These are phyloP conservation scores for Enhydra lutris DNA, from an alignment of 2,113 vertebrate genomes.

Conservation along the genomic window DNA sequence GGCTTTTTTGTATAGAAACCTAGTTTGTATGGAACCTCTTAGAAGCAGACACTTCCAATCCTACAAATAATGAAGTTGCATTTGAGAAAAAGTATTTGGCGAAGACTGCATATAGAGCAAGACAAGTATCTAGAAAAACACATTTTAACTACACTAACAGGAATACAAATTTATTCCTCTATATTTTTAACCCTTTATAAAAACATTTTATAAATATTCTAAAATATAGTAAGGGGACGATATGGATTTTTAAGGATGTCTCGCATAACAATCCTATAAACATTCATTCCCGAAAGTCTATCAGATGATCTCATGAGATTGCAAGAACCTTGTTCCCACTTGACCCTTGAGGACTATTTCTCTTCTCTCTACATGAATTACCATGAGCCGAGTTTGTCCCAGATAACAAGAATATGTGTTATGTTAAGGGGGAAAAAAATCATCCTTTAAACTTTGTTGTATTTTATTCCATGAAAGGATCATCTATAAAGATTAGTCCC, in stretches of 20 bases:
- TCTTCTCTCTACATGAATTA: not conserved
- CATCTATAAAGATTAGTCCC: not conserved
- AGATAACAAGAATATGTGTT: not conserved
- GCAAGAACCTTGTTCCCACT: not conserved
- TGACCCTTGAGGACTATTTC: not conserved
- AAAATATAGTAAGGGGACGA: not conserved
- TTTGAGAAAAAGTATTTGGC: conserved; percentile 30
- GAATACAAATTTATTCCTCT: not conserved
- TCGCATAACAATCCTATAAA: not conserved
- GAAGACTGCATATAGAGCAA: not conserved
- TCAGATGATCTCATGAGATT: not conserved
- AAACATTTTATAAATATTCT: not conserved
- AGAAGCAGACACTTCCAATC: not conserved
- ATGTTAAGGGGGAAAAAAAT: not conserved
- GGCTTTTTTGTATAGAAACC: not conserved
- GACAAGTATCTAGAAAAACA: not conserved
- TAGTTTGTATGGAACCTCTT: not conserved
- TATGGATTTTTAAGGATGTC: not conserved
- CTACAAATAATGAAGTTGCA: not conserved
- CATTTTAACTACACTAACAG: not conserved
- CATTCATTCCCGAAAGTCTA: not conserved
- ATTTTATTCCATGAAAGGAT: not conserved
- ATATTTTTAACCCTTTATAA: not conserved
- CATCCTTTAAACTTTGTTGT: not conserved
- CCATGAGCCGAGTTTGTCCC: not conserved